Conservation (phyloP, 2,797 vertebrate species). For the Paramormyrops hopkinsi region DNA sequence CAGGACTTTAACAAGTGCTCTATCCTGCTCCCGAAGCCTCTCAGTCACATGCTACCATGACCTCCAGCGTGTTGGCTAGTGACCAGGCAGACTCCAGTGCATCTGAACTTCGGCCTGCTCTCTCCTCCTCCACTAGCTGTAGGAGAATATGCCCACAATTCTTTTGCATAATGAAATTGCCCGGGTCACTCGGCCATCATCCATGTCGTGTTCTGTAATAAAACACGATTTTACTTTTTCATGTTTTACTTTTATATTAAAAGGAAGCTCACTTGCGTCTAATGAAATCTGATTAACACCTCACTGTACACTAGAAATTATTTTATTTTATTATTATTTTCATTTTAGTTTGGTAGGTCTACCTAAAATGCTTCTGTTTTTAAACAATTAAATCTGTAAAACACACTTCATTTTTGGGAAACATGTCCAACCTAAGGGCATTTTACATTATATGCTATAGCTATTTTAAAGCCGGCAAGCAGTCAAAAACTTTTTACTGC, state of each 20-base stretch:
- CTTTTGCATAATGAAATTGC: background rate
- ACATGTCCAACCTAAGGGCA: background rate
- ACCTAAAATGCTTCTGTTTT: background rate
- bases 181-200: background rate
- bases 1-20: background rate
- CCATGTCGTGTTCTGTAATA: background rate
- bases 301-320: background rate
- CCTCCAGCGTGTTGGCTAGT: background rate
- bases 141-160: background rate
- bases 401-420: background rate
- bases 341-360: background rate
- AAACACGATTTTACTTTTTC: background rate
- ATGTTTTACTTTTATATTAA: background rate
- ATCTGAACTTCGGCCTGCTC: background rate
- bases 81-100: background rate
- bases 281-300: background rate
- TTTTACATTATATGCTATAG: background rate
- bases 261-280: background rate
- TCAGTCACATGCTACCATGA: background rate
- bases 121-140: background rate
- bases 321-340: background rate
- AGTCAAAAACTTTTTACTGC: background rate
- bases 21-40: background rate
- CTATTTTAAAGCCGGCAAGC: background rate
- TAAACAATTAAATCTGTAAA: background rate